Conservation (phyloP, 2,888 invertebrate species). For the Boloria euphrosyne region DNA sequence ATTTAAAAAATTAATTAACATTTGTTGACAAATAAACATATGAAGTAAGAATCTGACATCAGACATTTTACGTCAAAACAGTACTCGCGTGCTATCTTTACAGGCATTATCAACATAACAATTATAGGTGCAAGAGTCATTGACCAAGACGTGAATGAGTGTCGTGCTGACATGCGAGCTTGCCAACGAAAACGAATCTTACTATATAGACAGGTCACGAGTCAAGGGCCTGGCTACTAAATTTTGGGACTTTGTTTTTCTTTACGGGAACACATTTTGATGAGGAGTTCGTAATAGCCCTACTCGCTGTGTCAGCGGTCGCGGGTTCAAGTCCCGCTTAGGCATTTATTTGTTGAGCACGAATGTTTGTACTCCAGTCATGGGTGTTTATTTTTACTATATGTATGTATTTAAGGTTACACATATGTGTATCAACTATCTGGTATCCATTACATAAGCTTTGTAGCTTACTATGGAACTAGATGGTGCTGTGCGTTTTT, state of each 20-base stretch:
- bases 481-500: no score
- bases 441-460: no score
- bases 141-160: constrained; percentile 49
- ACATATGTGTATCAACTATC: no score
- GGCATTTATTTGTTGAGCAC: no score
- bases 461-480: no score
- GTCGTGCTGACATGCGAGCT: constrained; percentile 55
- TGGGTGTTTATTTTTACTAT: no score
- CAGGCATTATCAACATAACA: constrained; percentile 41
- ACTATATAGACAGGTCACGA: constrained; percentile 43
- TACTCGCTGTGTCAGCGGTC: no score
- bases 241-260: neutral
- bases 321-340: no score
- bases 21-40: neutral
- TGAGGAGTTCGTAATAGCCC: no score
- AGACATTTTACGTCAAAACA: constrained; percentile 18
- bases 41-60: constrained; percentile 1
- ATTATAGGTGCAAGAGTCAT: constrained; percentile 51
- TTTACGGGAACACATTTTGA: no score
- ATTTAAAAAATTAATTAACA: neutral
- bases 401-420: no score
- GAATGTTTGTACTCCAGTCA: no score
- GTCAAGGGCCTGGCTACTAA: constrained; percentile 40
- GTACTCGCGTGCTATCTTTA: constrained; percentile 35
- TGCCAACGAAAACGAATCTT: constrained; percentile 50